Base-by-base conservation (phyloP, 2,113 vertebrate species). In the Podarcis cretensis region DNA sequence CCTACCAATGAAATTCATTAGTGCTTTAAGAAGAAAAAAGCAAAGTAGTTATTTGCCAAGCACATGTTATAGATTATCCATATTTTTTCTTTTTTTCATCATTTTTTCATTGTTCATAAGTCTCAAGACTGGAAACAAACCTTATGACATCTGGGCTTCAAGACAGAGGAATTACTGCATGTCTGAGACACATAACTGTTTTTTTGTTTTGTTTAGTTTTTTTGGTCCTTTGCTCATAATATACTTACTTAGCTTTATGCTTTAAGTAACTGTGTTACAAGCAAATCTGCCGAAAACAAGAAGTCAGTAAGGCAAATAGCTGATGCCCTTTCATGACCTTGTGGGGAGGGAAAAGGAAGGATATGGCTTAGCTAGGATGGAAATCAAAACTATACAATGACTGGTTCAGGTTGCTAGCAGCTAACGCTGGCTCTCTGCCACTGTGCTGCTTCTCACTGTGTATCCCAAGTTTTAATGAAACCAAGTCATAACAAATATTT, bases 41-140 rank as follows among this genome's bases (percentile, higher is more conserved):
- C 48, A 87, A 88, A 13, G 30, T 90, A 91, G 78, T 14, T 81
- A 48, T 92, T 87, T 90, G 92, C 92, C 93, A 94, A 94, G 91
- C 91, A 94, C 89, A 93, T 94, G 91, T 90, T 91, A 74, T 92
- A 86, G 35, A 88, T 94, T 88, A 91, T 91, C 91, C 65, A n/a
- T 90, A 91, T 90, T 92, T 91, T 63, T 94, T 93, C 74, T 16
- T 94, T 92, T 91, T 89, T 91, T 89, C 75, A 87, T 88, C 8
- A 75, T 94, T 92, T 35, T 32, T 88, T 84, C n/a, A 59, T 84
- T 83, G 75, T 90, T 85, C 90, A 92, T 80, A 84, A 90, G 89
- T 78, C 91, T 92, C 86, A 94, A 92, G 81, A 54, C 30, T 75
- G 35, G 73, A 92, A 91, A 91, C 40, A 91, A 94, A 88, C 43